These are phyloP conservation scores for Sepioteuthis lessoniana DNA, from an alignment of 2,888 invertebrate species.

Conservation along the genomic window DNA sequence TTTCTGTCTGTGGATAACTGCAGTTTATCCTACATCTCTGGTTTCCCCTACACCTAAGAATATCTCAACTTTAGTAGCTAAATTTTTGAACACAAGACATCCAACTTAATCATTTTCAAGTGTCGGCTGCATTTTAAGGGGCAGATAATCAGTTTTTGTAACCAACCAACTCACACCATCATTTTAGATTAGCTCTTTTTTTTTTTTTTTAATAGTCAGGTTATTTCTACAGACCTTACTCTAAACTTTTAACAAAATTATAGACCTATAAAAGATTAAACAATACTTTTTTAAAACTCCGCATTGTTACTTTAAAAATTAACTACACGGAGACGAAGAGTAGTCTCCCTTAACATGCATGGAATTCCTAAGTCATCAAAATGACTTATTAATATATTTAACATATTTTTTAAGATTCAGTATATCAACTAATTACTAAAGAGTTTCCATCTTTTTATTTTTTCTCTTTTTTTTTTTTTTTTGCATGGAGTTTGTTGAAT, in stretches of 20 bases:
- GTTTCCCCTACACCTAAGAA: neutral
- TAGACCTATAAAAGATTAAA: neutral
- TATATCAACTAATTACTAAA: neutral
- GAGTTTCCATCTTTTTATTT: neutral
- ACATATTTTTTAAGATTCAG: neutral
- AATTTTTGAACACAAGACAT: neutral
- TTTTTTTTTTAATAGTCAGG: neutral
- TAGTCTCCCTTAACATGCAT: neutral
- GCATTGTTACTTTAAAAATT: neutral
- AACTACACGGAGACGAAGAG: neutral
- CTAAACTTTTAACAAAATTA: neutral
- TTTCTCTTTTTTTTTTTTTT: neutral
- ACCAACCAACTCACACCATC: neutral
- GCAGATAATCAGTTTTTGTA: neutral
- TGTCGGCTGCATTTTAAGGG: constrained; percentile 23
- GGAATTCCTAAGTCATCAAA: neutral
- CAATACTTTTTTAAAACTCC: neutral
- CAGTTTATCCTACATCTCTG: neutral
- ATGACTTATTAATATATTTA: neutral
- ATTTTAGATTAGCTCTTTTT: neutral
- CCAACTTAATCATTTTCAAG: neutral
- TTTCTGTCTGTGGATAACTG: neutral
- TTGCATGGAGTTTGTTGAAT: neutral
- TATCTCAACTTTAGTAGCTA: neutral
- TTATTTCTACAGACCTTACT: neutral